A percentile compares a stretch with the other conserved stretches of the same genome.
These are phyloP conservation scores for Drosophila quadrilineata DNA, from an alignment of 1,140 invertebrate species.

Conservation along the genomic window DNA sequence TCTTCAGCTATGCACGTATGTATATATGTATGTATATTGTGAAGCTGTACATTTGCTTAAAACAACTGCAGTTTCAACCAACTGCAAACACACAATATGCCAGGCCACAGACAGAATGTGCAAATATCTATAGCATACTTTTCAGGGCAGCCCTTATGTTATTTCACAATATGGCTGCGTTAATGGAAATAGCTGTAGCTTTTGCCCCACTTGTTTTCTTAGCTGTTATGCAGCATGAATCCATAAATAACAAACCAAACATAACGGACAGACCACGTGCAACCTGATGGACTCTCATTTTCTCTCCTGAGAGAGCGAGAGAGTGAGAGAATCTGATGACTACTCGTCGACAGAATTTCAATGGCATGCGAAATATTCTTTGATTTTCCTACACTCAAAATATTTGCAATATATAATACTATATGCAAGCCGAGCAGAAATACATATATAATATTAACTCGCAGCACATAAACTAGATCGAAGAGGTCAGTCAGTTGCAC, in stretches of 20 bases:
- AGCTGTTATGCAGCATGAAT: background rate
- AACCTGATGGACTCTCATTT: constrained; percentile 6
- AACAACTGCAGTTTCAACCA: background rate
- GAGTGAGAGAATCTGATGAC: too few relatives aligned
- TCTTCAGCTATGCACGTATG: constrained; percentile 9
- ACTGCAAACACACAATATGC: background rate
- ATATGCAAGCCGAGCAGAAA: too few relatives aligned
- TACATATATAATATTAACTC: too few relatives aligned
- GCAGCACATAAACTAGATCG: too few relatives aligned
- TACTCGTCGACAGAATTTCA: too few relatives aligned
- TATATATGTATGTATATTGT: too few relatives aligned
- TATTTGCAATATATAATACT: too few relatives aligned
- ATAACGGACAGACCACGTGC: constrained; percentile 8
- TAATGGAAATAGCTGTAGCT: background rate
- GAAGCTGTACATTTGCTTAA: background rate
- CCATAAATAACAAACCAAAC: constrained; percentile 22
- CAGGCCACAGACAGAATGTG: background rate
- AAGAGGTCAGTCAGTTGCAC: too few relatives aligned
- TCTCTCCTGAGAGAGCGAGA: too few relatives aligned
- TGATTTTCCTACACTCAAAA: too few relatives aligned
- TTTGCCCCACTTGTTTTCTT: background rate
- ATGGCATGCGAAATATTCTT: too few relatives aligned
- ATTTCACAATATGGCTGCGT: background rate
- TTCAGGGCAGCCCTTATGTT: constrained; percentile 2
- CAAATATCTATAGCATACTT: constrained; percentile 24